Conservation (phyloP, 2,888 invertebrate genomes). For the Pseudanteris insignis region DNA sequence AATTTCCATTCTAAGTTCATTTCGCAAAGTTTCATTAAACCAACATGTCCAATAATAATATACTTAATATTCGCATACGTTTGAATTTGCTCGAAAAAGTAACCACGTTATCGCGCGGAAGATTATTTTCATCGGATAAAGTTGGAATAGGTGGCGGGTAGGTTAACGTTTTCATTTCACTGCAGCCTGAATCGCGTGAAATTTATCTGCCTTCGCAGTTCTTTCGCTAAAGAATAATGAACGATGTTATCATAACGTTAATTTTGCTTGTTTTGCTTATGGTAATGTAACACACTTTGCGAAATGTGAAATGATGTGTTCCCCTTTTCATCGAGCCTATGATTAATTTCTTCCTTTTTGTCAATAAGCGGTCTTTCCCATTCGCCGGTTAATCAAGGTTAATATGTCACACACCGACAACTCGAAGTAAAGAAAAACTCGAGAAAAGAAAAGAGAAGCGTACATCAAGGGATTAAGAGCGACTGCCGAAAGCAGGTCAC, state of each 20-base stretch:
- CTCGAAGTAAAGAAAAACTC: conserved; percentile 33
- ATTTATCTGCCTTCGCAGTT: conserved; percentile 5
- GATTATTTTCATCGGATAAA: too few relatives aligned
- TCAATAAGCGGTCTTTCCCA: conserved; percentile 26
- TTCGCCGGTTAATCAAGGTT: conserved; percentile 42
- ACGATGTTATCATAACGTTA: conserved; percentile 11
- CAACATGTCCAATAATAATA: too few relatives aligned
- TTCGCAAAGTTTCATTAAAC: too few relatives aligned
- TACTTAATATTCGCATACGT: too few relatives aligned
- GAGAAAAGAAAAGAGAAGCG: conserved; percentile 25
- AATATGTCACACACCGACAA: conserved; percentile 34
- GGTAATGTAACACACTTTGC: conserved; percentile 32
- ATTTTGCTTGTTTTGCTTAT: conserved; percentile 25
- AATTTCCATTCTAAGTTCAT: too few relatives aligned
- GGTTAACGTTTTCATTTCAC: too few relatives aligned
- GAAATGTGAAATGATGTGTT: conserved; percentile 26
- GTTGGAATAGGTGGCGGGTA: too few relatives aligned
- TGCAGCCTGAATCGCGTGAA: conserved; percentile 5
- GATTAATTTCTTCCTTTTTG: conserved; percentile 41
- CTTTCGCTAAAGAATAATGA: conserved; percentile 13
- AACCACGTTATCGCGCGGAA: too few relatives aligned
- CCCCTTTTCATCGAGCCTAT: conserved; percentile 22
- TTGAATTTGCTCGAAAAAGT: too few relatives aligned
- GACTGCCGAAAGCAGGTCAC: conserved; percentile 38
- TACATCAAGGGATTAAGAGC: conserved; percentile 33